Evolutionary conservation across 1,140 invertebrate species (phyloP).

Genomic region (Habropoda laboriosa): DNA sequence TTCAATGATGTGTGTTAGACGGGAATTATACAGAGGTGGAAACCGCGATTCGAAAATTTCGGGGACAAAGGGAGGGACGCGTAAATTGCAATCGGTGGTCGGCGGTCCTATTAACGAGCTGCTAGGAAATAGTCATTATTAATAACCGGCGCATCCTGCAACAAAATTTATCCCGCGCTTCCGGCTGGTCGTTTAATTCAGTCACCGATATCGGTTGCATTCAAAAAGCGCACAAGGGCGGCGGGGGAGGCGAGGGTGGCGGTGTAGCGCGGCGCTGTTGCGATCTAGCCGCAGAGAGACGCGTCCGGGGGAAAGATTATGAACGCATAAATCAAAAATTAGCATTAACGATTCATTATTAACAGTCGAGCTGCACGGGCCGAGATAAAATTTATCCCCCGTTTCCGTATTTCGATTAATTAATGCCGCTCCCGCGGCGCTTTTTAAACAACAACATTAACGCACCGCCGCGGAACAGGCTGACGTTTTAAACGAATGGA

Average conservation of each 20-base stretch:
- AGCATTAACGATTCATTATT: slow-evolving; percentile 55
- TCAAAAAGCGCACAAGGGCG: too few species aligned
- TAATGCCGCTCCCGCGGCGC: slow-evolving; percentile 27
- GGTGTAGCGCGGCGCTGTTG: too few species aligned
- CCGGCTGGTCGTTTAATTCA: slow-evolving; percentile 48
- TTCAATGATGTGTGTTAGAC: neutral
- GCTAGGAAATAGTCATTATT: slow-evolving; percentile 53
- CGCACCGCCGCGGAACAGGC: slow-evolving; percentile 30
- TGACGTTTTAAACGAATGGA: slow-evolving; percentile 43
- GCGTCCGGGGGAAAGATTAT: slow-evolving; percentile 45
- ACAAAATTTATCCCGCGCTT: slow-evolving; percentile 51
- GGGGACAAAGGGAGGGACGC: neutral
- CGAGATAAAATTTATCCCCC: slow-evolving; percentile 54
- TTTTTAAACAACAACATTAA: slow-evolving; percentile 49
- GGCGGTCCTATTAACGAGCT: slow-evolving; percentile 44
- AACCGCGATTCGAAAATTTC: slow-evolving; percentile 20
- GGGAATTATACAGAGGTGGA: neutral
- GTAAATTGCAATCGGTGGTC: slow-evolving; percentile 23
- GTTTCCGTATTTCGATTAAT: slow-evolving; percentile 54
- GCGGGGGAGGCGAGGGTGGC: too few species aligned
- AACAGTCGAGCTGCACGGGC: slow-evolving; percentile 40
- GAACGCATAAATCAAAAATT: slow-evolving; percentile 55
- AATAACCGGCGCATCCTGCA: slow-evolving; percentile 43
- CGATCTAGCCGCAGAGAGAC: slow-evolving; percentile 27
- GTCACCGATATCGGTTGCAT: slow-evolving; percentile 47